Evolutionary conservation across 2,888 invertebrate genomes (phyloP), one percentile per base, ranked within the genome.

Genomic region (Mythimna vitellina): DNA sequence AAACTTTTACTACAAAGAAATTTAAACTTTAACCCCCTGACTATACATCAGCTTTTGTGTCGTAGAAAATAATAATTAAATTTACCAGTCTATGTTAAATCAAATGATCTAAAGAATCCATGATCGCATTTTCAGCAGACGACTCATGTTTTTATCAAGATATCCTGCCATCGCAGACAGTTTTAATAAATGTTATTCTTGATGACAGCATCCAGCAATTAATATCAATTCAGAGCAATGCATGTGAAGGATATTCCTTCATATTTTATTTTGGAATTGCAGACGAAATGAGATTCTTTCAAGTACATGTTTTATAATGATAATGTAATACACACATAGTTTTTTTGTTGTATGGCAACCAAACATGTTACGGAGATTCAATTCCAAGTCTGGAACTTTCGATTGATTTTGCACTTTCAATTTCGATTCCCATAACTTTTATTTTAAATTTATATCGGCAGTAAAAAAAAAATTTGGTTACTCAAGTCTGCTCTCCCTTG

Each of bases 201-300:
- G 46, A 53, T 73, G 58, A 76, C 46, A 66, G 12, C 76, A 66
- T 76, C n/a, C 53, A 53, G 12, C 58, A 76, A 67, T 73, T 76
- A 73, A 67, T 54, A 76, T 60, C 46, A 73, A 60, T 67, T 73
- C 14, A 67, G 20, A 22, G 29, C 42, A 60, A 76, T 76, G 53
- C 46, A 22, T 65, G 14, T 49, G 58, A 53, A 49, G 22, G 25
- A 67, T 76, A 53, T 46, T n/a, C 29, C 51, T 66, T 75, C 5
- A 51, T 17, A 58, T 75, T 64, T 46, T 22, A 73, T 53, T 58
- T 46, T 35, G 7, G 1, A 22, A 12, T 12, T 14, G 32, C n/a
- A 20, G 25, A 65, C 20, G 54, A n/a, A 3, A 46, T 29, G 35
- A 29, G 7, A 42, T 42, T 35, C 9, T 35, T 35, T 35, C 35